Conservation (phyloP, 2,888 invertebrate species). For the Xiphydria camelus region DNA sequence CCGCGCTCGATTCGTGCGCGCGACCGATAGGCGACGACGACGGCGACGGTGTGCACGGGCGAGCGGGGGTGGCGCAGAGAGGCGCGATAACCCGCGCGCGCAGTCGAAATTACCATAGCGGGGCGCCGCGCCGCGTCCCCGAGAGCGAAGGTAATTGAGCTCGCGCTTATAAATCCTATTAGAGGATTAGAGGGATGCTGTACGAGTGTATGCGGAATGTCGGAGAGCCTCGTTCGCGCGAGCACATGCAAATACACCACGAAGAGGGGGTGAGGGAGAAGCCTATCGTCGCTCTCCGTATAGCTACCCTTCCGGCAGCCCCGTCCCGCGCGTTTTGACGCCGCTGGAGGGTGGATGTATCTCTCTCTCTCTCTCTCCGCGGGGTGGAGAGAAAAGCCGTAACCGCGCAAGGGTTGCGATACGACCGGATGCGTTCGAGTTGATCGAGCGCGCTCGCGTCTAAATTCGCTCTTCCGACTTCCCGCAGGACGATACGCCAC, state of each 20-base stretch:
- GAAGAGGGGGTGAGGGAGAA: too few species aligned
- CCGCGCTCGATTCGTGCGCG: slow-evolving; percentile 9
- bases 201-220: slow-evolving; percentile 21
- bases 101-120: slow-evolving; percentile 9
- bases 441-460: slow-evolving; percentile 46
- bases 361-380: too few species aligned
- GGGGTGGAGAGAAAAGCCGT: slow-evolving; percentile 5
- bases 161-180: slow-evolving; percentile 57
- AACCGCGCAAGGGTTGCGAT: slow-evolving; percentile 22
- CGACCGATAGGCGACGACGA: slow-evolving; percentile 29
- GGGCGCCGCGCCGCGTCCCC: neutral
- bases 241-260: slow-evolving; percentile 2
- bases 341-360: neutral
- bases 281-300: neutral
- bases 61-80: neutral
- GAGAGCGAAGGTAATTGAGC: slow-evolving; percentile 51
- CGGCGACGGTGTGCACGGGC: too few species aligned
- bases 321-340: neutral
- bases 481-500: slow-evolving; percentile 43
- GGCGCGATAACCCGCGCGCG: neutral
- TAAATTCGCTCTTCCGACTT: slow-evolving; percentile 59
- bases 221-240: neutral
- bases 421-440: slow-evolving; percentile 36
- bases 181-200: slow-evolving; percentile 51
- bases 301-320: neutral